These are phyloP conservation scores for Scaptomyza tumidula DNA, from an alignment of 2,888 invertebrate species.

Conservation along the genomic window DNA sequence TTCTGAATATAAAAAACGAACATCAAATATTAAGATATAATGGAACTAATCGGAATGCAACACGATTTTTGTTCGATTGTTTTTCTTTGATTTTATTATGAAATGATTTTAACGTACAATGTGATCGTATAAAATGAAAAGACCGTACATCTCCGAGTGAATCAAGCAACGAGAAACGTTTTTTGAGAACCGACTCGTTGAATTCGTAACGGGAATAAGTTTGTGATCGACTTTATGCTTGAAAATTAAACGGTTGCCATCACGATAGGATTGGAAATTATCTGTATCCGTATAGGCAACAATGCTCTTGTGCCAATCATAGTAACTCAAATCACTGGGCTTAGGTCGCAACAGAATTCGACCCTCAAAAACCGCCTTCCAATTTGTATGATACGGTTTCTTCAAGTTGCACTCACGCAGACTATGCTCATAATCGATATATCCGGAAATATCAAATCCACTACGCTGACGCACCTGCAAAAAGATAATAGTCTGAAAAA, in stretches of 20 bases:
- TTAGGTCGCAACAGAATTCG: conserved; percentile 31
- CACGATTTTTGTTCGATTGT: no score
- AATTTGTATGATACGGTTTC: conserved; percentile 22
- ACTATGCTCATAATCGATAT: conserved; percentile 46
- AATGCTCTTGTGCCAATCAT: conserved; percentile 41
- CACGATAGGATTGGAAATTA: conserved; percentile 17
- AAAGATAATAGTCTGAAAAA: conserved; percentile 45
- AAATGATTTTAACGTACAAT: conserved; percentile 6
- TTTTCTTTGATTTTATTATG: background rate
- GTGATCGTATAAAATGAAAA: conserved; percentile 47
- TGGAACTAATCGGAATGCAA: no score
- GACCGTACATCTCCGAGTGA: conserved; percentile 22
- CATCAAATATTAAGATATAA: no score
- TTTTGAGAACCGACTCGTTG: background rate
- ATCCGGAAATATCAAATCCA: conserved; percentile 52
- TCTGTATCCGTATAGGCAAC: conserved; percentile 21
- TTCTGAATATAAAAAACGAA: no score
- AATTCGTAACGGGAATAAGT: conserved; percentile 26
- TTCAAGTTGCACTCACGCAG: conserved; percentile 16
- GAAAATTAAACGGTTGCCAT: conserved; percentile 18
- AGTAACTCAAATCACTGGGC: conserved; percentile 40
- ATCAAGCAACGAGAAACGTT: conserved; percentile 34
- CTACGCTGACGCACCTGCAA: conserved; percentile 38
- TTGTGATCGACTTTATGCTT: conserved; percentile 46
- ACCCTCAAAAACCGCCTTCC: conserved; percentile 42